phyloP scores from a whole-genome alignment of 1,140 invertebrate genomes.

The Hydropsyche tenuis region DNA sequence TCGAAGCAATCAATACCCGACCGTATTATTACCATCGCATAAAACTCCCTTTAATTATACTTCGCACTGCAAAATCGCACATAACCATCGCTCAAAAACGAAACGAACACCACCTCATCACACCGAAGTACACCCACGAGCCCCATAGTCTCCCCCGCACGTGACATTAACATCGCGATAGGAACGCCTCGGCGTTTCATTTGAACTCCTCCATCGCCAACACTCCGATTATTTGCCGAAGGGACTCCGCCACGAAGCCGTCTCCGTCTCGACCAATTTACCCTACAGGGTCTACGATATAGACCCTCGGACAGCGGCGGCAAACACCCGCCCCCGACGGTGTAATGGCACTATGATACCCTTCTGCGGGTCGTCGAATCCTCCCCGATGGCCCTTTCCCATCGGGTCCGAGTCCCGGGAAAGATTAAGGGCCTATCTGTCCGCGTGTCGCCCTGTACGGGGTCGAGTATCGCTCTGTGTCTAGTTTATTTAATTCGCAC shows the following conservation, averaged over 20 bases:
- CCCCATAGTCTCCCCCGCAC: no score
- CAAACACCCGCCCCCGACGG: constrained; percentile 18
- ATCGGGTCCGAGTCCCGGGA: not conserved
- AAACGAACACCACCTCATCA: no score
- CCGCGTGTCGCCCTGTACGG: not conserved
- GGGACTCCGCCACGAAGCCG: not conserved
- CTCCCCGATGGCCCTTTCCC: constrained; percentile 14
- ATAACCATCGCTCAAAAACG: no score
- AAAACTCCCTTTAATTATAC: no score
- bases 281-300: not conserved
- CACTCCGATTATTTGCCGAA: constrained; percentile 29
- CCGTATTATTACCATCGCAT: no score
- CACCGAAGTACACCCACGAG: no score
- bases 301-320: not conserved
- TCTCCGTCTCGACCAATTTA: constrained; percentile 31
- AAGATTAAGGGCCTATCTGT: constrained; percentile 10
- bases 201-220: not conserved
- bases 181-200: not conserved
- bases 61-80: no score
- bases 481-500: constrained; percentile 36
- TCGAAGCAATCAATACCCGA: no score
- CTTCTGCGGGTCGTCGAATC: constrained; percentile 4
- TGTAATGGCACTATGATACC: constrained; percentile 39
- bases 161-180: not conserved
- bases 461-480: not conserved